These are phyloP conservation scores for Coregonus suidteri DNA, from an alignment of 2,797 vertebrate genomes.

Conservation along the genomic window DNA sequence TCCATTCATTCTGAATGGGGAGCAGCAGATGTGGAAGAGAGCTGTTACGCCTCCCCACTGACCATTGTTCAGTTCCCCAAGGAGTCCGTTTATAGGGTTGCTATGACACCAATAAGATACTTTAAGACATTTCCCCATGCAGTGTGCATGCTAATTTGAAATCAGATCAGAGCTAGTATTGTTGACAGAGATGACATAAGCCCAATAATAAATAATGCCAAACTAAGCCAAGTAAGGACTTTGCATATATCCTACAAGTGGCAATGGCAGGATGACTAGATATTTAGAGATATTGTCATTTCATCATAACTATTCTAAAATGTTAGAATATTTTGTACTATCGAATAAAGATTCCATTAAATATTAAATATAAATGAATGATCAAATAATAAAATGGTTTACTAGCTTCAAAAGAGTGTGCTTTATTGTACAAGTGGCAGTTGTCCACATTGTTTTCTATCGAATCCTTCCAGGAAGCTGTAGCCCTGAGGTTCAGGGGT, in stretches of 20 bases:
- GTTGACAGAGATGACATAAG: background rate
- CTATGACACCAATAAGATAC: slow-evolving; percentile 88
- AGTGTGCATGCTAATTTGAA: slow-evolving; percentile 73
- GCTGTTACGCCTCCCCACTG: slow-evolving; percentile 67
- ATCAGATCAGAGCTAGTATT: slow-evolving; percentile 32
- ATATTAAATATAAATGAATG: slow-evolving; percentile 1
- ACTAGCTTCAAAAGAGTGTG: background rate
- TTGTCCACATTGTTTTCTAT: slow-evolving; percentile 33
- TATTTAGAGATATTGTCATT: background rate
- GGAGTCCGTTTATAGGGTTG: slow-evolving; percentile 89
- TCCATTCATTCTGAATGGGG: slow-evolving; percentile 86
- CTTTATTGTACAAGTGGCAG: background rate
- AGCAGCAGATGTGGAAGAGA: slow-evolving; percentile 86
- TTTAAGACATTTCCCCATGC: slow-evolving; percentile 80
- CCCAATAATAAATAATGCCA: background rate
- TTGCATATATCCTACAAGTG: background rate
- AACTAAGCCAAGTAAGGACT: background rate
- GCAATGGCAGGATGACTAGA: background rate
- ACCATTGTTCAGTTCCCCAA: slow-evolving; percentile 77
- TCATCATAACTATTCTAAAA: background rate
- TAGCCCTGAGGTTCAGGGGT: slow-evolving; percentile 38
- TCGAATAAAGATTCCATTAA: background rate
- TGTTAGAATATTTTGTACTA: background rate
- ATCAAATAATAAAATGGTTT: background rate
- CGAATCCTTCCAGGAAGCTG: slow-evolving; percentile 44